Evolutionary conservation across 2,888 invertebrate species (phyloP).

Genomic region (Apoda limacodes): DNA sequence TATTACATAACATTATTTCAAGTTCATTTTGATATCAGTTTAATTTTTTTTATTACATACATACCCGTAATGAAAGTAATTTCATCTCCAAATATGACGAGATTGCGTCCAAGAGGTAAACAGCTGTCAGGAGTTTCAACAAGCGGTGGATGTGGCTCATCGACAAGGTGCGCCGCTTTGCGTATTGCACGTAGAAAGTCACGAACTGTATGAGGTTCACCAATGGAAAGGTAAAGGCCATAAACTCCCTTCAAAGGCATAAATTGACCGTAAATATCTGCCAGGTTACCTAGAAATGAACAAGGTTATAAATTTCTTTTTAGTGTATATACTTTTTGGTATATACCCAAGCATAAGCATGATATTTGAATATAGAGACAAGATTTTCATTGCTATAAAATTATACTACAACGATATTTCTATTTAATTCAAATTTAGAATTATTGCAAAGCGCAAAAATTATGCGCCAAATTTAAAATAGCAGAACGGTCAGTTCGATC

Average conservation of each 20-base stretch:
- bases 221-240: slow-evolving; percentile 47
- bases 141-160: slow-evolving; percentile 24
- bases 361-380: neutral
- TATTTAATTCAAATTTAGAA: no score
- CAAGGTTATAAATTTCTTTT: neutral
- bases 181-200: slow-evolving; percentile 42
- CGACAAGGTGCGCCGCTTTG: slow-evolving; percentile 28
- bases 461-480: no score
- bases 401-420: no score
- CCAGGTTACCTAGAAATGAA: slow-evolving; percentile 38
- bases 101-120: slow-evolving; percentile 37
- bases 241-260: slow-evolving; percentile 56
- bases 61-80: slow-evolving; percentile 39
- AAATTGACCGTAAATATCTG: slow-evolving; percentile 37
- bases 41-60: no score
- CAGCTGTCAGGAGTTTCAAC: slow-evolving; percentile 27
- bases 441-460: no score
- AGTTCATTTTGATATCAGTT: no score
- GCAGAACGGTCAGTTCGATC: no score
- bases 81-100: slow-evolving; percentile 44
- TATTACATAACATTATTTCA: no score
- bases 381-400: no score
- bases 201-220: slow-evolving; percentile 57
- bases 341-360: neutral
- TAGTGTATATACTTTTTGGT: neutral